These are phyloP conservation scores for Gymnoscelis rufifasciata DNA, from an alignment of 2,888 invertebrate species.

Conservation along the genomic window DNA sequence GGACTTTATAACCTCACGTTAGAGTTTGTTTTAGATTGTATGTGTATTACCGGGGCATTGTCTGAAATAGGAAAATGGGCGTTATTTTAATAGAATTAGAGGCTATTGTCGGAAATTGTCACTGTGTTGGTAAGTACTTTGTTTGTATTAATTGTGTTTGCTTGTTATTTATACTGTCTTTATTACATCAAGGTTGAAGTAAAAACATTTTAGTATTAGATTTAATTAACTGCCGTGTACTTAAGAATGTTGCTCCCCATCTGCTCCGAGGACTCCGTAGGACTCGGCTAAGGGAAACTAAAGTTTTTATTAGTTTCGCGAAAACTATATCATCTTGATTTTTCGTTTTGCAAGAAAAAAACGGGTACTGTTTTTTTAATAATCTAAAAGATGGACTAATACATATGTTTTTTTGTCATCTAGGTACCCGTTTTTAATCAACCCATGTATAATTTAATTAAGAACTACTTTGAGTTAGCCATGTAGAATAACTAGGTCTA, in stretches of 20 bases:
- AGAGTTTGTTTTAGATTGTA: constrained; percentile 14
- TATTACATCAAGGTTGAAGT: no score
- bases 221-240: no score
- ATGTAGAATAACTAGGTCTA: not conserved
- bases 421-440: not conserved
- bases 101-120: constrained; percentile 20
- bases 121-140: not conserved
- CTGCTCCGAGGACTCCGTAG: no score
- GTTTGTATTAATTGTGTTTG: not conserved
- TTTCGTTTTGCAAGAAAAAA: no score
- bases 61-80: constrained; percentile 73
- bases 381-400: no score
- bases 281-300: no score
- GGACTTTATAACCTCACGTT: not conserved
- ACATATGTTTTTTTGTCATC: no score
- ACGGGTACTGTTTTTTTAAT: no score
- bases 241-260: no score
- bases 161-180: not conserved
- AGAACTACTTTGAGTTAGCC: constrained; percentile 3
- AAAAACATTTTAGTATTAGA: no score
- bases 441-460: constrained; percentile 5
- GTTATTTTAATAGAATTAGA: constrained; percentile 56
- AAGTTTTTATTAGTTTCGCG: no score
- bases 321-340: no score
- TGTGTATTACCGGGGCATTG: constrained; percentile 72